phyloP scores from a whole-genome alignment of 2,797 vertebrate genomes.

The Potorous gilbertii region DNA sequence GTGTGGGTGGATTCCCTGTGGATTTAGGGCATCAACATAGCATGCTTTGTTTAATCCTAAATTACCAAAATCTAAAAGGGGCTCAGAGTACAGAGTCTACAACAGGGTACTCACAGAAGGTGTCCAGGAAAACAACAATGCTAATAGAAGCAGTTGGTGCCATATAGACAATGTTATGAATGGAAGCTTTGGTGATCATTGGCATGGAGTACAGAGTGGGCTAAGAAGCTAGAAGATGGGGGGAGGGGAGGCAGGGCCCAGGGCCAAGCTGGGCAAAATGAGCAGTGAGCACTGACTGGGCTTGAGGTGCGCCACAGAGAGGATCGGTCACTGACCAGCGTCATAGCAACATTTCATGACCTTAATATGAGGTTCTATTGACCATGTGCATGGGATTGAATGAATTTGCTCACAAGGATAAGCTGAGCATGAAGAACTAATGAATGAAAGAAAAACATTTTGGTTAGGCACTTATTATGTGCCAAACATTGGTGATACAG shows the following conservation, averaged over 20 bases:
- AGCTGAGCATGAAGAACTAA: background rate
- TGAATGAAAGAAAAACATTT: background rate
- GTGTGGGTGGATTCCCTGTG: background rate
- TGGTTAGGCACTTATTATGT: background rate
- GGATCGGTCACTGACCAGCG: background rate
- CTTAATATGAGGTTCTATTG: background rate
- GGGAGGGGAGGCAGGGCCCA: background rate
- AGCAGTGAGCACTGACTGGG: background rate
- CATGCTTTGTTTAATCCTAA: background rate
- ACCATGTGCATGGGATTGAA: background rate
- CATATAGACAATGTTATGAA: background rate
- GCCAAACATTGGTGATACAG: background rate
- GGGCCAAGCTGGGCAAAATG: background rate
- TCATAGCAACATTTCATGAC: background rate
- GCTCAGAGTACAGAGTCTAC: background rate
- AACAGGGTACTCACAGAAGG: background rate
- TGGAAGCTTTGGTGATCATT: background rate
- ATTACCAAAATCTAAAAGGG: background rate
- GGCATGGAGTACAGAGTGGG: background rate
- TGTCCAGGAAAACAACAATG: background rate
- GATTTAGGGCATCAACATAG: background rate
- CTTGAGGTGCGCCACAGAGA: background rate
- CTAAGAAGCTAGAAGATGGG: background rate
- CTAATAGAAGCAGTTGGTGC: background rate
- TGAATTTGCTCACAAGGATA: background rate